Percentiles rank a stretch among this genome's conserved stretches.
These are phyloP conservation scores for Clarias platycephalus DNA, from an alignment of 2,797 vertebrate species.

Conservation along the genomic window DNA sequence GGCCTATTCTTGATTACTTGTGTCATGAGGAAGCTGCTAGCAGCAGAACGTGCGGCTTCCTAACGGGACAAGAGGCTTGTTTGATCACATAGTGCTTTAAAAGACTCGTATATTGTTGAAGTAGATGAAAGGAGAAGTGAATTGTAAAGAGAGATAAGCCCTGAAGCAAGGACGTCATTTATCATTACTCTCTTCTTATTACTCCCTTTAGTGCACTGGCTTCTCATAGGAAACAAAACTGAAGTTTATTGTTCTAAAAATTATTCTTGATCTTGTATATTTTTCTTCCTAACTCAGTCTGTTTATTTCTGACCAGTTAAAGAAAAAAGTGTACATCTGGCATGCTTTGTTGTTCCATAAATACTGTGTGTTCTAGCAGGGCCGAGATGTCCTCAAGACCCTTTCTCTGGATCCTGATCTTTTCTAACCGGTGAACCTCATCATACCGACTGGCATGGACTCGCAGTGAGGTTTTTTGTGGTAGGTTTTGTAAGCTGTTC, in stretches of 20 bases:
- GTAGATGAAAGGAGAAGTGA: neutral
- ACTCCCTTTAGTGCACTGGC: neutral
- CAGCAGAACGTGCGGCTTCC: constrained; percentile 54
- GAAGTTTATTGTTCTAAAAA: neutral
- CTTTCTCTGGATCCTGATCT: neutral
- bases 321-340: neutral
- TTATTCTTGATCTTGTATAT: neutral
- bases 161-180: constrained; percentile 7
- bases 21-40: constrained; percentile 83
- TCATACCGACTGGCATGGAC: neutral
- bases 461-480: neutral
- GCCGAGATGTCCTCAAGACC: neutral
- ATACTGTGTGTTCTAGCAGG: neutral
- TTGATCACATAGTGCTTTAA: neutral
- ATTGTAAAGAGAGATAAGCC: neutral
- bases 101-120: neutral
- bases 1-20: constrained; percentile 99
- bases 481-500: constrained; percentile 1
- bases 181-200: neutral
- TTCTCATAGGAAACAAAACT: neutral
- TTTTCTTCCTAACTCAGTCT: neutral
- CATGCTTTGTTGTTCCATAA: neutral
- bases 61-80: neutral
- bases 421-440: neutral
- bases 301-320: neutral